Evolutionary conservation across 2,113 vertebrate genomes (phyloP).

Genomic region (Chroicocephalus ridibundus): DNA sequence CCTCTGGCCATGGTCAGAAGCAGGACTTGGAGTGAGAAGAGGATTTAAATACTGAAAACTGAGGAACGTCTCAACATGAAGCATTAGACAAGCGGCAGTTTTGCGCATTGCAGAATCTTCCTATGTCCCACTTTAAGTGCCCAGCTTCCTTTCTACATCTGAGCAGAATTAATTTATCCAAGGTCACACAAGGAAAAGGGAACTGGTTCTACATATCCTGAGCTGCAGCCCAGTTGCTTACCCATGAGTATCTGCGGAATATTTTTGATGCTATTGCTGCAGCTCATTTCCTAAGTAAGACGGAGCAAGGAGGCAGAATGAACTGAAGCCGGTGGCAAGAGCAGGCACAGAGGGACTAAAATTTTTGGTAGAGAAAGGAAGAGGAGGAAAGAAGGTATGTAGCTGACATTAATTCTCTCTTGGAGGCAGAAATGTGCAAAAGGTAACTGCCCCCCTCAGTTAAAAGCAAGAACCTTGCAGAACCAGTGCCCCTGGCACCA

Average conservation of each 20-base stretch:
- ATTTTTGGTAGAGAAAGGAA: background rate
- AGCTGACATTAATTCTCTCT: background rate
- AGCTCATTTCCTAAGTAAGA: background rate
- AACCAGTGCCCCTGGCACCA: background rate
- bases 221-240: background rate
- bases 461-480: background rate
- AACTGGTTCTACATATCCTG: background rate
- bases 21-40: background rate
- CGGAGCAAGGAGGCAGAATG: background rate
- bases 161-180: background rate
- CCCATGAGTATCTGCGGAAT: background rate
- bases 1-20: background rate
- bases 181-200: background rate
- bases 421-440: background rate
- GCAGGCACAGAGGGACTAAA: background rate
- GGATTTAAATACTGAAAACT: background rate
- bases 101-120: background rate
- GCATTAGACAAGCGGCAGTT: background rate
- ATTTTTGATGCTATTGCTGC: background rate
- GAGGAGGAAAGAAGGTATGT: background rate
- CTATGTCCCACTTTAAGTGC: background rate
- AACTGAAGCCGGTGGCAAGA: background rate
- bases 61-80: background rate
- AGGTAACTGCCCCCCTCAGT: background rate
- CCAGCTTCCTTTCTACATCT: background rate